phyloP scores from a whole-genome alignment of 37 sponge, comb jelly and placozoan species.

The Oscarella lobularis region DNA sequence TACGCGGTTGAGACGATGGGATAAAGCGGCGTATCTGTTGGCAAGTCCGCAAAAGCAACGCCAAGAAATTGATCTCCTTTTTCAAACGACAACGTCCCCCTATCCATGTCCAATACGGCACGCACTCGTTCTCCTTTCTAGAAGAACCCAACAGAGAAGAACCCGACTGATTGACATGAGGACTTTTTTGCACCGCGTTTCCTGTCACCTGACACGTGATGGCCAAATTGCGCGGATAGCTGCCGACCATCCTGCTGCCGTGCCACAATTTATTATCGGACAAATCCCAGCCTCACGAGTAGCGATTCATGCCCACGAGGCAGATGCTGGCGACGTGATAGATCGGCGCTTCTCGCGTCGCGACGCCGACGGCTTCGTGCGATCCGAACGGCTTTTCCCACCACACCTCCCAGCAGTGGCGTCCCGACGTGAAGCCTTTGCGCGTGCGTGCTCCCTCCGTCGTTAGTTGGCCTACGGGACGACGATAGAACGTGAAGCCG shows the following conservation, averaged over 20 bases:
- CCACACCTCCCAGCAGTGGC: slow-evolving; percentile 35
- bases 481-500: slow-evolving; percentile 30
- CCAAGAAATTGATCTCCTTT: slow-evolving; percentile 25
- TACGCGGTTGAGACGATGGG: slow-evolving; percentile 46
- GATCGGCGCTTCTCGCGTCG: slow-evolving; percentile 10
- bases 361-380: slow-evolving; percentile 38
- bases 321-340: slow-evolving; percentile 22
- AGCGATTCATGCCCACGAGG: slow-evolving; percentile 18
- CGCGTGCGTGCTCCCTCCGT: slow-evolving; percentile 37
- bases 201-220: no score
- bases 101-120: slow-evolving; percentile 26
- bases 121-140: slow-evolving; percentile 17
- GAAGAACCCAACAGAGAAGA: no score
- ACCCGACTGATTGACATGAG: no score
- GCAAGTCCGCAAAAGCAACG: slow-evolving; percentile 39
- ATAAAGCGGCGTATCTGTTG: slow-evolving; percentile 14
- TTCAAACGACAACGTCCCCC: slow-evolving; percentile 47
- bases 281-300: slow-evolving; percentile 60
- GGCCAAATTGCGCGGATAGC: background rate
- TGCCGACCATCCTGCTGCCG: slow-evolving; percentile 1
- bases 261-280: slow-evolving; percentile 3
- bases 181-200: no score
- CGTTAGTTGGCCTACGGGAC: slow-evolving; percentile 28
- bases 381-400: slow-evolving; percentile 44
- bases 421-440: slow-evolving; percentile 28